Base-by-base conservation (phyloP, 2,797 vertebrate genomes). In the Emys orbicularis region DNA sequence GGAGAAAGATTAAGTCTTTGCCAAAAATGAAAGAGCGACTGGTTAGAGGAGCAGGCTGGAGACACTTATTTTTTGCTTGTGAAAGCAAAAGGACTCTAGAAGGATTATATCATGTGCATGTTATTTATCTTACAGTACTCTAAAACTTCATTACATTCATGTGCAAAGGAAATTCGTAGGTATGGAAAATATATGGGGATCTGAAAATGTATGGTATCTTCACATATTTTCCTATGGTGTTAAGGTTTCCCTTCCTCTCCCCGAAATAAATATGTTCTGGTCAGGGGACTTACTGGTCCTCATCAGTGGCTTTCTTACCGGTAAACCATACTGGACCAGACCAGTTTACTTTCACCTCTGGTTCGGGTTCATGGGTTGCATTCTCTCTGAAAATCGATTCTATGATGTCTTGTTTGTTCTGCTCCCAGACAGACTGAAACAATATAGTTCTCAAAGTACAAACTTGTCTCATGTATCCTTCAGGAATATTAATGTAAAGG, bases 391-490 rank as follows among this genome's bases (percentile, higher is more conserved):
- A 89, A 86, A 79, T 84, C 49, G 76, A 3, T 12, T 87, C 41
- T 53, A 25, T 72, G 21, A 47, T 57, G 27, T 50, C 18, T 87
- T 89, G 2, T 77, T 94, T 57, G 2, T 76, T 93, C 57, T 65
- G 84, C 54, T 44, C 81, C 12, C 29, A 95, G 88, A 25, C 21
- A 89, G 44, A 31, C 5, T 85, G 61, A 86, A 95, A 54, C 74
- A 59, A 34, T 34, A 0, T n/a, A 88, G 52, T 74, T 93, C 15
- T 21, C 37, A 31, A 68, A 88, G 52, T 57, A 12, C 84, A 81
- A 94, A 92, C 49, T 81, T 88, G 76, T 57, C 27, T 89, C n/a
- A 88, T 93, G 31, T 80, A 47, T 88, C 37, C 59, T 53, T 80
- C 91, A 72, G 57, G 41, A 80, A 21, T 49, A 57, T 34, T 72